Conservation (phyloP, 2,888 invertebrate species). For the Andrena marginata region DNA sequence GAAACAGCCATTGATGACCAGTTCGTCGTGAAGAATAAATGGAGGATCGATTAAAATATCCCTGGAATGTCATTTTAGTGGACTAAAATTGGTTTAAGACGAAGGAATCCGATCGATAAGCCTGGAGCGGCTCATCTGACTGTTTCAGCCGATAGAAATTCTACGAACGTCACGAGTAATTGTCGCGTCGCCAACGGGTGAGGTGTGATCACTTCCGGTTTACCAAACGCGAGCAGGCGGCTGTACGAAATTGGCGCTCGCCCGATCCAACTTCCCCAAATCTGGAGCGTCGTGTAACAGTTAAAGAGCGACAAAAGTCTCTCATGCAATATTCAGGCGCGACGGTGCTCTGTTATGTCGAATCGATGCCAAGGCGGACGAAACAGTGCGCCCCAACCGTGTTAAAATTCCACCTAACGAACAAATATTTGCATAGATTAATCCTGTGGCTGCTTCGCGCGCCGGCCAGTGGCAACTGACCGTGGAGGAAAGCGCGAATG, state of each 20-base stretch:
- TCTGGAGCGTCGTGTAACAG: slow-evolving; percentile 66
- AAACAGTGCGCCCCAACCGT: slow-evolving; percentile 8
- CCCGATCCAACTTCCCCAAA: slow-evolving; percentile 65
- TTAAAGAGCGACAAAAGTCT: slow-evolving; percentile 55
- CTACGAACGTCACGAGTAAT: slow-evolving; percentile 64
- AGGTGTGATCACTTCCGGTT: slow-evolving; percentile 73
- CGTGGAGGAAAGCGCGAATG: not conserved
- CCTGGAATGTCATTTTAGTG: no score
- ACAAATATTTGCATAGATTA: slow-evolving; percentile 10
- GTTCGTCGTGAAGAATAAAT: not conserved
- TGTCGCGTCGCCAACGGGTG: slow-evolving; percentile 67
- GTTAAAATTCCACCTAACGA: slow-evolving; percentile 8
- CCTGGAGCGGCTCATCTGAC: slow-evolving; percentile 24
- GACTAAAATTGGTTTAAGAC: no score
- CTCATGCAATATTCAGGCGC: slow-evolving; percentile 62
- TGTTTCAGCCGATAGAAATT: slow-evolving; percentile 58
- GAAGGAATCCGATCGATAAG: slow-evolving; percentile 24
- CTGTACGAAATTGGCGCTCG: slow-evolving; percentile 66
- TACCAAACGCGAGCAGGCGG: slow-evolving; percentile 66
- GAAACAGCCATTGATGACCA: slow-evolving; percentile 47
- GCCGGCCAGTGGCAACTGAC: not conserved
- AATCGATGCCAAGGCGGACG: slow-evolving; percentile 4
- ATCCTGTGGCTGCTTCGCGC: not conserved
- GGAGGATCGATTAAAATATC: no score
- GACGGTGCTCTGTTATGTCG: slow-evolving; percentile 27